A percentile compares a stretch with the other conserved stretches of the same genome.
Conservation (phyloP, 2,113 vertebrate genomes). For the Cinclus mexicanus region DNA sequence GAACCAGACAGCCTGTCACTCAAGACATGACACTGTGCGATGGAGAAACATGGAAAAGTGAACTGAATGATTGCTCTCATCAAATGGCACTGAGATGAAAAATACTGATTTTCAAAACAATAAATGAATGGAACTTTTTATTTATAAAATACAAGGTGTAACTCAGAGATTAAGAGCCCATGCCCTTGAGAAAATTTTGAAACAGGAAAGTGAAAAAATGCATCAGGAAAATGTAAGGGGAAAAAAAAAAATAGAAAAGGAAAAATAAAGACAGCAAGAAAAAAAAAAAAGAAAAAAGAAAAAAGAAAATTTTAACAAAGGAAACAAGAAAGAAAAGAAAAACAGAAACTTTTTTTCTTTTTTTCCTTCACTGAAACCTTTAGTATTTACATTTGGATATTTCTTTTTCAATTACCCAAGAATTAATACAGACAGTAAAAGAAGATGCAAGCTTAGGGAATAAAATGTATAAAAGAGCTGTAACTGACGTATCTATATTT, state of each 20-base stretch:
- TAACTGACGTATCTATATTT: background rate
- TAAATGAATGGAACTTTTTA: background rate
- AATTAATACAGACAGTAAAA: background rate
- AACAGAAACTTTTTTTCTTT: background rate
- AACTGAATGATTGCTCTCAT: background rate
- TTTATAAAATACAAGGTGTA: background rate
- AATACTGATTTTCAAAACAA: background rate
- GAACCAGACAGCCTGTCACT: background rate
- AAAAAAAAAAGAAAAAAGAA: background rate
- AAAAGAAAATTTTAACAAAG: rapidly evolving
- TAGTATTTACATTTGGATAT: background rate
- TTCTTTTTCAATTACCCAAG: background rate
- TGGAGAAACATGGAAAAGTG: background rate
- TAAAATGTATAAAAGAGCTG: background rate
- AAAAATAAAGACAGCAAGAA: rapidly evolving
- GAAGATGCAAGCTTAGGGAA: background rate
- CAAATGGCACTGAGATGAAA: background rate
- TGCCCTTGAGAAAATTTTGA: background rate
- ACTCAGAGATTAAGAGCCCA: background rate
- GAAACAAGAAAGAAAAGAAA: rapidly evolving
- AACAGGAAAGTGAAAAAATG: background rate
- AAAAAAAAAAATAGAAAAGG: background rate
- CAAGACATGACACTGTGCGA: background rate
- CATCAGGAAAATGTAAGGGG: background rate
- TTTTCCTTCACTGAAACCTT: background rate